Evolutionary conservation across 2,113 vertebrate species (phyloP), one percentile per base, ranked within the genome.

Genomic region (Pteropus alecto): DNA sequence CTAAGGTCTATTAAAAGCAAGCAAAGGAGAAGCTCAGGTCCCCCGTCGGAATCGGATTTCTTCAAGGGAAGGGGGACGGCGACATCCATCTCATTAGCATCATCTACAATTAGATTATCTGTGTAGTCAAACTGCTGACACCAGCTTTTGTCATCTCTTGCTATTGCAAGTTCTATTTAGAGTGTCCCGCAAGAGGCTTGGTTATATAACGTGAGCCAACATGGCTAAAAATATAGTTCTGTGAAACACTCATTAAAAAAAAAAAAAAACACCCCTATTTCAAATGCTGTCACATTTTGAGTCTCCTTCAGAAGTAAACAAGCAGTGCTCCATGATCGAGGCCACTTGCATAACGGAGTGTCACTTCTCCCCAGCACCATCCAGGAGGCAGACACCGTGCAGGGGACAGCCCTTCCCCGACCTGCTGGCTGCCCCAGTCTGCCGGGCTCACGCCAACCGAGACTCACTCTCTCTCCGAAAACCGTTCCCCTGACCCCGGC

Each of bases 201-300:
- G 97, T 98, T 98, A 98, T 91, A 94, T 97, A 98, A 98, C 85
- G 95, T 41, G 7, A 41, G 92, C 95, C 98, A 6, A 1, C 24
- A 13, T 0, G 70, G 95, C 98, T 98, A 98, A 98, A 99, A 98
- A 98, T 98, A 98, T 15, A 41, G 73, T 85, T 97, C 97, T 95
- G 97, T 97, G 95, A 73, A 96, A 97, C 93, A 97, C 95, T 94
- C 96, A 56, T 78, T 85, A 96, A 97, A 98, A 88, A 95, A 97
- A 68, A 96, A 26, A 92, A 96, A 86, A 22, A 22, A 58, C 85
- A 92, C 90, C 85, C 90, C 89, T 70, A 73, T 85, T 67, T 65
- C 73, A 92, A 98, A 96, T 28, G 96, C 86, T 67, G 2, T 95
- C 97, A 87, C 90, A 97, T 73, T 77, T 41, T 35, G 91, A 79